Evolutionary conservation across 2,113 vertebrate species (phyloP).

Genomic region (Ictalurus furcatus): DNA sequence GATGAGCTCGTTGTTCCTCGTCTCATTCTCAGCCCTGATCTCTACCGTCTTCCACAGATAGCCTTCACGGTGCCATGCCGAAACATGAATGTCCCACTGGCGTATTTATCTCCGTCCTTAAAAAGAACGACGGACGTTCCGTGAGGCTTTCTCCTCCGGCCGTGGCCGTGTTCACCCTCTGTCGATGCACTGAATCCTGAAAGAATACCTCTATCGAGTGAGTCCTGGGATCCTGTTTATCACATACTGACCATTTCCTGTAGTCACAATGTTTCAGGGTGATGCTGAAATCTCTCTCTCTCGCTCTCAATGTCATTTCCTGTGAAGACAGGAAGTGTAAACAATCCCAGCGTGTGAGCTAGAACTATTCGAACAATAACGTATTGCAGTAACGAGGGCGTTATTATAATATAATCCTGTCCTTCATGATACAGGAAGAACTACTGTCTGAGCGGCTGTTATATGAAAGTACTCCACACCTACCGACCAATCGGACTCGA

Average conservation of each 20-base stretch:
- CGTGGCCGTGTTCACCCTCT: not conserved
- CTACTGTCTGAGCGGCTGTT: not conserved
- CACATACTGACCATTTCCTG: not conserved
- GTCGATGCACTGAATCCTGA: not conserved
- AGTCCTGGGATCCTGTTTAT: not conserved
- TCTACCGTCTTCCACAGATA: not conserved
- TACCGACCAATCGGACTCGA: not conserved
- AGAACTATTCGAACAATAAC: not conserved
- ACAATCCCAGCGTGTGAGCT: not conserved
- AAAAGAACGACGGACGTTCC: not conserved
- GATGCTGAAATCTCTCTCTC: not conserved
- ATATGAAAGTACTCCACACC: not conserved
- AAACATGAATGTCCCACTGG: not conserved
- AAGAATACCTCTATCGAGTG: not conserved
- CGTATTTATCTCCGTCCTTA: not conserved
- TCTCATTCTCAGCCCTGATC: not conserved
- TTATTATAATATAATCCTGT: too few species aligned
- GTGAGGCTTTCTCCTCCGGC: not conserved
- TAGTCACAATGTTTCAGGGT: not conserved
- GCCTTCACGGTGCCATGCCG: not conserved
- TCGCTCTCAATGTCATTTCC: not conserved
- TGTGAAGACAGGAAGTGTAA: not conserved
- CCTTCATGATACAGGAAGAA: too few species aligned
- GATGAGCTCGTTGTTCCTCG: not conserved
- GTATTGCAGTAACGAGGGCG: too few species aligned